Percentiles rank a stretch among this genome's conserved stretches.
Evolutionary conservation across 2,888 invertebrate species (phyloP).

Genomic region (Tetranychus piercei): DNA sequence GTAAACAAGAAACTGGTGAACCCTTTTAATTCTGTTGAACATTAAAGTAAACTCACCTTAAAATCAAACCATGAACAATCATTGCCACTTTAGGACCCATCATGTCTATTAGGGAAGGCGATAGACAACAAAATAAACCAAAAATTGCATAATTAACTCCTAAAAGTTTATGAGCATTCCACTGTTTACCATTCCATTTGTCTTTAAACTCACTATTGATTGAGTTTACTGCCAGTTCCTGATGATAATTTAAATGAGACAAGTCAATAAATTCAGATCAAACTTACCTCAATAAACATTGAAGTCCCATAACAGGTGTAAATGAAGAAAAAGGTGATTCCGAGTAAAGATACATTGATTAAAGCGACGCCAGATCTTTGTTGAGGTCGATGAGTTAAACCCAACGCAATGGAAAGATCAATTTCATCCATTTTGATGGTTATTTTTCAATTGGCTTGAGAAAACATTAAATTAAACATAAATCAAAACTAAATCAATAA

Average conservation of each 20-base stretch:
- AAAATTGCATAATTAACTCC: slow-evolving; percentile 80
- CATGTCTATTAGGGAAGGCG: slow-evolving; percentile 70
- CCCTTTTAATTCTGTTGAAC: background rate
- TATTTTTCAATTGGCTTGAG: too few relatives aligned
- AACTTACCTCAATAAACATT: slow-evolving; percentile 73
- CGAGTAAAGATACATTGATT: slow-evolving; percentile 66
- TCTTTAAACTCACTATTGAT: background rate
- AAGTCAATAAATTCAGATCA: background rate
- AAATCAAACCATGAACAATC: slow-evolving; percentile 60
- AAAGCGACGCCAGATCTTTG: slow-evolving; percentile 18
- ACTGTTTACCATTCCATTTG: slow-evolving; percentile 52
- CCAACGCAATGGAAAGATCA: background rate
- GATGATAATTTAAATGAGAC: background rate
- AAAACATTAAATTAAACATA: too few relatives aligned
- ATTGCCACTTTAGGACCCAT: slow-evolving; percentile 73
- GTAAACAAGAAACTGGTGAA: slow-evolving; percentile 30
- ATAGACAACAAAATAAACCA: slow-evolving; percentile 77
- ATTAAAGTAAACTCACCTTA: slow-evolving; percentile 41
- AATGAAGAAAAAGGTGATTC: slow-evolving; percentile 84
- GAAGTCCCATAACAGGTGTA: slow-evolving; percentile 96
- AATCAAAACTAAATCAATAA: too few relatives aligned
- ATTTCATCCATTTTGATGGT: background rate
- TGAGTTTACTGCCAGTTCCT: background rate
- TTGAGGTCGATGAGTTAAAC: background rate
- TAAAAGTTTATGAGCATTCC: slow-evolving; percentile 69